These are phyloP conservation scores for Troides oblongomaculatus DNA, from an alignment of 2,888 invertebrate species.

Conservation along the genomic window DNA sequence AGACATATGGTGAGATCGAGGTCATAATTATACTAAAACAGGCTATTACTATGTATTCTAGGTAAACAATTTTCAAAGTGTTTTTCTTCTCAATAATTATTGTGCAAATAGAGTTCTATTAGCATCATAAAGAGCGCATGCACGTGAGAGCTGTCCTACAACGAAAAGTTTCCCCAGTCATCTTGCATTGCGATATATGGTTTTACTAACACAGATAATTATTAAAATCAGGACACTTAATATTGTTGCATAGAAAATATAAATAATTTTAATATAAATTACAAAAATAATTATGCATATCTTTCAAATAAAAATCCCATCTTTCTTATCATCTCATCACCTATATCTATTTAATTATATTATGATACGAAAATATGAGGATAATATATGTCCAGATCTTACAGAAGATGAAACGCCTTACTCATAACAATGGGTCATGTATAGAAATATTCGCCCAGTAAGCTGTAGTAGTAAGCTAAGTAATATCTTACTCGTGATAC, in stretches of 20 bases:
- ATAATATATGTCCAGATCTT: no score
- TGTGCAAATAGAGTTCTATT: slow-evolving; percentile 9
- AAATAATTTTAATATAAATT: neutral
- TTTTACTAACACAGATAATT: neutral
- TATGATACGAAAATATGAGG: no score
- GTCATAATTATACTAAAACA: no score
- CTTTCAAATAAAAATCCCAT: neutral
- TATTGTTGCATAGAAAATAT: neutral
- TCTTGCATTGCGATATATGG: neutral
- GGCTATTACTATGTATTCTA: neutral
- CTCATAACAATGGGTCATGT: no score
- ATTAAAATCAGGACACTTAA: neutral
- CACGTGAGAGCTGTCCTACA: slow-evolving; percentile 22
- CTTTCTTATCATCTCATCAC: no score
- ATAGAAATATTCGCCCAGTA: no score
- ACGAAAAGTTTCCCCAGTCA: neutral
- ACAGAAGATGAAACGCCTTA: no score
- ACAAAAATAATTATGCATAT: neutral
- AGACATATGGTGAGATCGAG: no score
- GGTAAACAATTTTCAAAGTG: slow-evolving; percentile 13
- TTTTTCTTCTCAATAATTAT: slow-evolving; percentile 19
- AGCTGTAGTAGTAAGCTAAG: no score
- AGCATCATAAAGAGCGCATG: slow-evolving; percentile 16
- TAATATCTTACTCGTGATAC: no score
- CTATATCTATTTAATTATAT: no score